Evolutionary conservation across 2,888 invertebrate genomes (phyloP).

Genomic region (Gastrophysa polygoni): DNA sequence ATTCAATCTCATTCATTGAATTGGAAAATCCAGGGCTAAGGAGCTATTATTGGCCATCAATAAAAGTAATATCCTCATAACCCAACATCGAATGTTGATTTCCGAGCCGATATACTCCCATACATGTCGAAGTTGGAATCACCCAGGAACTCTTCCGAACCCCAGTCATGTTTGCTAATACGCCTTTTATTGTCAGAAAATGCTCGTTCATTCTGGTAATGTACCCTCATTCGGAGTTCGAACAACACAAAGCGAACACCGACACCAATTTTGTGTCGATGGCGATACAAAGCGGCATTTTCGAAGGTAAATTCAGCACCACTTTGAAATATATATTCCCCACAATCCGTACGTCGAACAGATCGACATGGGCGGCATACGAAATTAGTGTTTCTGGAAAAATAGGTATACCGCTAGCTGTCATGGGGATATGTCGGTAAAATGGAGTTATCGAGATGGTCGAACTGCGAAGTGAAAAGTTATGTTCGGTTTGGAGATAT

Average conservation of each 20-base stretch:
- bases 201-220: slow-evolving; percentile 30
- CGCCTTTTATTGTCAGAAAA: slow-evolving; percentile 27
- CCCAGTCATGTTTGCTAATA: slow-evolving; percentile 32
- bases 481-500: slow-evolving; percentile 1
- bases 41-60: not conserved
- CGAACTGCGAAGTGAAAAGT: slow-evolving; percentile 4
- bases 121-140: not conserved
- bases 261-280: slow-evolving; percentile 33
- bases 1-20: no score
- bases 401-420: not conserved
- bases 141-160: slow-evolving; percentile 9
- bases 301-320: slow-evolving; percentile 49
- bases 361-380: slow-evolving; percentile 16
- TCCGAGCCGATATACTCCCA: not conserved
- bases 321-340: slow-evolving; percentile 49
- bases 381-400: not conserved
- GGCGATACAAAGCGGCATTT: slow-evolving; percentile 47
- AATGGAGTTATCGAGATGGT: slow-evolving; percentile 9
- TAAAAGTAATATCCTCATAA: not conserved
- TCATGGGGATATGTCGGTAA: slow-evolving; percentile 10
- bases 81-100: not conserved
- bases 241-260: slow-evolving; percentile 36
- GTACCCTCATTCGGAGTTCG: slow-evolving; percentile 30
- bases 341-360: slow-evolving; percentile 42
- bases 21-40: no score